phyloP scores from a whole-genome alignment of 2,888 invertebrate genomes.

The Cephus pygmeus region DNA sequence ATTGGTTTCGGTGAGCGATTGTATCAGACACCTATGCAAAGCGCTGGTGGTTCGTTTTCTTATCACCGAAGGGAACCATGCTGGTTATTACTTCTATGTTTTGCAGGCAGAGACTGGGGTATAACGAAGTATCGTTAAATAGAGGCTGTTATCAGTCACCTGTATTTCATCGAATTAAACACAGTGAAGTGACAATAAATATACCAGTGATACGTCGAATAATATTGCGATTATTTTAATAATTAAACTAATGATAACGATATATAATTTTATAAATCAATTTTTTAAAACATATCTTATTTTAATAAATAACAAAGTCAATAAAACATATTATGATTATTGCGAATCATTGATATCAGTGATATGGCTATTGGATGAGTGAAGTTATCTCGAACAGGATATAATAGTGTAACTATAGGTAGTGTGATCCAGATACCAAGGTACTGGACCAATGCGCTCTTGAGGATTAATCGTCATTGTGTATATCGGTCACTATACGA shows the following conservation, averaged over 20 bases:
- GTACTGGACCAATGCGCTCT: slow-evolving; percentile 12
- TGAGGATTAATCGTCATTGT: slow-evolving; percentile 17
- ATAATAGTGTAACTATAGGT: not conserved
- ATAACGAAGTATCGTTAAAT: not conserved
- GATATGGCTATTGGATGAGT: not conserved
- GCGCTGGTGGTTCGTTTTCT: slow-evolving; percentile 4
- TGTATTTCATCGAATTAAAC: not conserved
- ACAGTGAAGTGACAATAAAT: not conserved
- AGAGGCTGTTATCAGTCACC: not conserved
- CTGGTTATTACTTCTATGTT: not conserved
- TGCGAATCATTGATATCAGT: not conserved
- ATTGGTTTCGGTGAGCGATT: slow-evolving; percentile 27
- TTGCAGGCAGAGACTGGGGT: not conserved
- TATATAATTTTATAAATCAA: no score
- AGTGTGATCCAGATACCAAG: not conserved
- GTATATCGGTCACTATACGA: slow-evolving; percentile 12
- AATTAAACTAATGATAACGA: not conserved
- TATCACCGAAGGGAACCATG: slow-evolving; percentile 16
- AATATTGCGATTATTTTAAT: not conserved
- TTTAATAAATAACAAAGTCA: not conserved
- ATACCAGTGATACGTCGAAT: not conserved
- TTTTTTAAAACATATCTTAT: not conserved
- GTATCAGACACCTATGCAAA: slow-evolving; percentile 22
- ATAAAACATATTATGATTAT: not conserved
- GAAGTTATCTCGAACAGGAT: not conserved